phyloP scores from a whole-genome alignment of 2,888 invertebrate genomes.

The Drosophila peninsularis region DNA sequence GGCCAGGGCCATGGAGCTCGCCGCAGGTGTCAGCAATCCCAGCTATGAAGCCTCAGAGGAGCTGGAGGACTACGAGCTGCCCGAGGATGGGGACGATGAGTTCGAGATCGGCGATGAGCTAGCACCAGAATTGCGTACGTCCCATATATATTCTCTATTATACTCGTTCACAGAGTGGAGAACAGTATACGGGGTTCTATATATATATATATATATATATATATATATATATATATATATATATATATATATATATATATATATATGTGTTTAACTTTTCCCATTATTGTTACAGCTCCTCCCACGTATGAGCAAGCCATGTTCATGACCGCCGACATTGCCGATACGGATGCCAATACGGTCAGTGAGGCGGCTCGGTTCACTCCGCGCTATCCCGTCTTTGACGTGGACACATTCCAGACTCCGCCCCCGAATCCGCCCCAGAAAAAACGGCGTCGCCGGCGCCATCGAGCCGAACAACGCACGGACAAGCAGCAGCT shows the following conservation, averaged over 20 bases:
- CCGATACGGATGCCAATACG: constrained; percentile 80
- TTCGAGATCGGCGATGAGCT: constrained; percentile 58
- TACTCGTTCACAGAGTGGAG: no score
- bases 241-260: no score
- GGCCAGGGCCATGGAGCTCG: constrained; percentile 61
- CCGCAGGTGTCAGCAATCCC: constrained; percentile 40
- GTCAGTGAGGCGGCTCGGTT: constrained; percentile 74
- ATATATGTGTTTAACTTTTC: no score
- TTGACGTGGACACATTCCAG: constrained; percentile 78
- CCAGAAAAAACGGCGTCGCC: constrained; percentile 63
- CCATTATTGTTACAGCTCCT: constrained; percentile 79
- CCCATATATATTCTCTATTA: not conserved
- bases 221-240: no score
- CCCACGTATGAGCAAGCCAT: constrained; percentile 84
- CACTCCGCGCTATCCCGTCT: constrained; percentile 84
- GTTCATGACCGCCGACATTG: constrained; percentile 82
- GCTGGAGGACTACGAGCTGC: constrained; percentile 58
- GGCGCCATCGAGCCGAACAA: constrained; percentile 52
- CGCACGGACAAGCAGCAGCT: constrained; percentile 29
- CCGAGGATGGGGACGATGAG: constrained; percentile 68
- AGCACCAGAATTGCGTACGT: constrained; percentile 71
- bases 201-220: no score
- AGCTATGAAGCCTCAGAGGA: constrained; percentile 57
- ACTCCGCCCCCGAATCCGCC: constrained; percentile 78
- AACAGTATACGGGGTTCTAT: no score